Evolutionary conservation across 2,888 invertebrate genomes (phyloP).

Genomic region (Aphidoletes aphidimyza): DNA sequence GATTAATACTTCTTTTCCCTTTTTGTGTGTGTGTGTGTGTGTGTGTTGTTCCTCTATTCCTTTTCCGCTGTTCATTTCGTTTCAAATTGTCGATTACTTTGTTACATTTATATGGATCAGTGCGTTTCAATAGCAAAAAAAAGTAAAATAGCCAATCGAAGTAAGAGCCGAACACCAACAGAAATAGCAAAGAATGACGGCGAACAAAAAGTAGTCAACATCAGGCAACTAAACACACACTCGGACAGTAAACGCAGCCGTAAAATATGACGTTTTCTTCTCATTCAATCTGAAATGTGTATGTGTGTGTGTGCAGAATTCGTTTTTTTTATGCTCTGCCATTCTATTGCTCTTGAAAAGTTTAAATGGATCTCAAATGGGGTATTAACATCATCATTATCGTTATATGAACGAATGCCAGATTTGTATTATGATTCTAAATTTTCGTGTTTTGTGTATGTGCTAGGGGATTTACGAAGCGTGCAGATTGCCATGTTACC

Average conservation of each 20-base stretch:
- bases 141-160: slow-evolving; percentile 35
- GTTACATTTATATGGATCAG: slow-evolving; percentile 43
- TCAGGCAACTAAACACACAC: not conserved
- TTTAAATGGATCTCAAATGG: slow-evolving; percentile 49
- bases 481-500: not conserved
- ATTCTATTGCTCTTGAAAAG: slow-evolving; percentile 1
- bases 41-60: no score
- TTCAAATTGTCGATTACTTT: slow-evolving; percentile 13
- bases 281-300: no score
- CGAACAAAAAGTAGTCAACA: not conserved
- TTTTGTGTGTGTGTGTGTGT: no score
- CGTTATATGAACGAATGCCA: slow-evolving; percentile 10
- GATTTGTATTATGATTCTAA: slow-evolving; percentile 41
- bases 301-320: no score
- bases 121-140: slow-evolving; percentile 8
- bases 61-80: not conserved
- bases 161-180: not conserved
- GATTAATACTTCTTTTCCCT: not conserved
- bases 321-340: not conserved
- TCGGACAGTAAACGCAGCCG: not conserved
- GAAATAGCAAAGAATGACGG: no score
- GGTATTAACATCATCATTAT: slow-evolving; percentile 43
- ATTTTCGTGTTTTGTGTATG: not conserved
- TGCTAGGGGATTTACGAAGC: slow-evolving; percentile 8
- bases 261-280: not conserved